These are phyloP conservation scores for Drosophila paranaensis DNA, from an alignment of 2,888 invertebrate species.

Conservation along the genomic window DNA sequence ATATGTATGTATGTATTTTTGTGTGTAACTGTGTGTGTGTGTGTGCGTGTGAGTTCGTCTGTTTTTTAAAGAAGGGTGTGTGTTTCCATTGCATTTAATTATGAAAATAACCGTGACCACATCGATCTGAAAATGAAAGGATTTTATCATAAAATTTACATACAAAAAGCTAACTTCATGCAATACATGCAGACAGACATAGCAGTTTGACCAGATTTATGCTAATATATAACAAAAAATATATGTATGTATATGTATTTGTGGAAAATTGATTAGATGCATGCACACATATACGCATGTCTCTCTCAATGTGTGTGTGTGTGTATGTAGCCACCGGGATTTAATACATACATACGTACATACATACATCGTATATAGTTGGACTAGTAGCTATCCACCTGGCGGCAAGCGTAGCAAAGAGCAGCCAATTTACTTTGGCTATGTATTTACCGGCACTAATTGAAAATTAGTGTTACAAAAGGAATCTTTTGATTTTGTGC, in stretches of 20 bases:
- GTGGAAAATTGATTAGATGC: slow-evolving; percentile 8
- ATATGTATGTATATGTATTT: background rate
- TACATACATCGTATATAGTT: background rate
- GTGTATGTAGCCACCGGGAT: slow-evolving; percentile 4
- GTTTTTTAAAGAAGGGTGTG: slow-evolving; percentile 30
- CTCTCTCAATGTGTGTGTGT: background rate
- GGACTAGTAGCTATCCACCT: background rate
- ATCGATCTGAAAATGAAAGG: slow-evolving; percentile 24
- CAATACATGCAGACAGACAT: slow-evolving; percentile 10
- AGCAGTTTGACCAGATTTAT: slow-evolving; percentile 29
- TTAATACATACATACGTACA: background rate
- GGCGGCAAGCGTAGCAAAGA: background rate
- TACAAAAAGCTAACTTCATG: slow-evolving; percentile 17
- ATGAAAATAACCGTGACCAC: slow-evolving; percentile 14
- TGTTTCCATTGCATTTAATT: slow-evolving; percentile 20
- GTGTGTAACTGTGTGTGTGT: background rate
- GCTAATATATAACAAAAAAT: slow-evolving; percentile 13
- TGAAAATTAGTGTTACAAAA: slow-evolving; percentile 3
- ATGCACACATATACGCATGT: slow-evolving; percentile 17
- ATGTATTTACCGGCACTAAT: slow-evolving; percentile 6
- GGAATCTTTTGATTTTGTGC: slow-evolving; percentile 3
- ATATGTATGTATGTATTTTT: background rate
- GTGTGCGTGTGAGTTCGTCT: background rate
- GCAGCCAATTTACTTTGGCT: background rate
- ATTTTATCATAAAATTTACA: slow-evolving; percentile 13